These are phyloP conservation scores for Bombus pascuorum DNA, from an alignment of 1,140 invertebrate genomes.

Conservation along the genomic window DNA sequence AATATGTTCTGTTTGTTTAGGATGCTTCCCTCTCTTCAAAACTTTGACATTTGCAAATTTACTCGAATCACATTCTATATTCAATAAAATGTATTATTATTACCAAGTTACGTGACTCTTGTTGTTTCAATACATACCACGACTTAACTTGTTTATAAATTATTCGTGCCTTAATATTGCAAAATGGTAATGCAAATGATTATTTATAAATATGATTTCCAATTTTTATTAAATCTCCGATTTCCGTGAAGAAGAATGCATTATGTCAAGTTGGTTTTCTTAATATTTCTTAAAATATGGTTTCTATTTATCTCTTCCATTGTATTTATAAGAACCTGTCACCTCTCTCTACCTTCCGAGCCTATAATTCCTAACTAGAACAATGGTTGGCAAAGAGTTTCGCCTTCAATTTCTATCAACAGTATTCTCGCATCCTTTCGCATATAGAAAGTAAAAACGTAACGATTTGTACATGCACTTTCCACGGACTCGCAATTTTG, in stretches of 20 bases:
- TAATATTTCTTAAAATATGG: too few species aligned
- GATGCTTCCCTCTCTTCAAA: neutral
- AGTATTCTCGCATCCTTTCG: neutral
- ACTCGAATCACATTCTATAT: neutral
- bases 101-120: neutral
- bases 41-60: neutral
- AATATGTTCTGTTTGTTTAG: neutral
- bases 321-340: too few species aligned
- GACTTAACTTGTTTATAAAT: neutral
- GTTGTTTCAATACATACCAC: neutral
- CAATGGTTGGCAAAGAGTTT: too few species aligned
- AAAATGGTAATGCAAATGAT: neutral
- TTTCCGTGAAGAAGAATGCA: neutral
- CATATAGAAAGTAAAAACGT: conserved; percentile 1
- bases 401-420: neutral
- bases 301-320: too few species aligned
- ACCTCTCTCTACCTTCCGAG: too few species aligned
- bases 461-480: neutral
- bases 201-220: too few species aligned
- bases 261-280: too few species aligned
- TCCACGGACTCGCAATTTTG: neutral
- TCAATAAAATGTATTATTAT: neutral
- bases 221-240: too few species aligned
- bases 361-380: too few species aligned
- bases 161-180: neutral